A percentile compares a stretch with the other conserved stretches of the same genome.
phyloP scores from a whole-genome alignment of 2,113 vertebrate species.

The Rhadina sibilatrix region DNA sequence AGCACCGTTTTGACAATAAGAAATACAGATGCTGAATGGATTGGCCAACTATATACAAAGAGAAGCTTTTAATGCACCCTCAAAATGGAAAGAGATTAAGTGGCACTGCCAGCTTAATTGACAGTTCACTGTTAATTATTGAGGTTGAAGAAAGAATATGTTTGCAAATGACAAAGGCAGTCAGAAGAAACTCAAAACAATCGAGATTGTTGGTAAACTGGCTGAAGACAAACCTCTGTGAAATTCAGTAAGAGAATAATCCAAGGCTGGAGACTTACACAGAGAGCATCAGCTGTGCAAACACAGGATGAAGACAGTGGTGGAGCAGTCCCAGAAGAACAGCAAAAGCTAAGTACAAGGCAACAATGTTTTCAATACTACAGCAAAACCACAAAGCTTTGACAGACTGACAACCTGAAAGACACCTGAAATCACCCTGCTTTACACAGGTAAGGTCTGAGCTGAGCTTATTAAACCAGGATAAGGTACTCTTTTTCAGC shows the following conservation, averaged over 20 bases:
- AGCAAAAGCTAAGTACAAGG: background rate
- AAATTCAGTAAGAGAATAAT: background rate
- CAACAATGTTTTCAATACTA: background rate
- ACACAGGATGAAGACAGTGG: background rate
- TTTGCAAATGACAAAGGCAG: background rate
- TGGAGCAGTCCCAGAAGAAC: background rate
- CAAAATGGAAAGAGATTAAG: background rate
- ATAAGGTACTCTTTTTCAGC: background rate
- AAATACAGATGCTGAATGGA: background rate
- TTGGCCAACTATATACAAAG: background rate
- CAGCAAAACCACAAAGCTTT: background rate
- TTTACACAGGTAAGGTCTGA: background rate
- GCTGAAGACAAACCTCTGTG: background rate
- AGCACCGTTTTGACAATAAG: background rate
- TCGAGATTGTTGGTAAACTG: background rate
- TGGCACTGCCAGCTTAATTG: background rate
- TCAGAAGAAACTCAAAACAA: background rate
- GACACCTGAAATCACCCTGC: background rate
- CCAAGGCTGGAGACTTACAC: background rate
- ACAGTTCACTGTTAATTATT: background rate
- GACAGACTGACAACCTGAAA: background rate
- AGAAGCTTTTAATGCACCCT: background rate
- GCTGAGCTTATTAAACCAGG: background rate
- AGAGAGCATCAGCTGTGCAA: background rate
- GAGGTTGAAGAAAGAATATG: background rate